Base-by-base conservation (phyloP, 2,113 vertebrate species). In the Heliornis fulica region DNA sequence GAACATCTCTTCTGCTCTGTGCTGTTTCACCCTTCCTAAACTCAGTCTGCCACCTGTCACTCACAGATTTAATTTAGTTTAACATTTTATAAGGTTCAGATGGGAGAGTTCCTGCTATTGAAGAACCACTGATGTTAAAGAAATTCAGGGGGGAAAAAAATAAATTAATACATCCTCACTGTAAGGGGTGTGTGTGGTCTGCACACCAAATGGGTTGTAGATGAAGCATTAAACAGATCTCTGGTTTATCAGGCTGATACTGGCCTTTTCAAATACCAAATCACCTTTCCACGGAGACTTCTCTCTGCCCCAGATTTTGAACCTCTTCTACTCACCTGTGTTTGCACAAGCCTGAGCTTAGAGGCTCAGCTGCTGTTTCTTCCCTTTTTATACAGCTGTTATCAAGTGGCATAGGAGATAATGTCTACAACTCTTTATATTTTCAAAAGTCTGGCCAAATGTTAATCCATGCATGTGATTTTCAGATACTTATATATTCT, bases 31-130 rank as follows among this genome's bases (percentile, higher is more conserved):
- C 78, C 80, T 88, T 93, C 13, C 74, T 15, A 77, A 84, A 34
- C 57, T 87, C 94, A 82, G 77, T 78, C 79, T 87, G 84, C 56
- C 83, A 93, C 85, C 74, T 94, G 80, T 74, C 89, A 85, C 50
- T 93, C 76, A 79, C 0, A 0, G 31, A 28, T 90, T 94, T 92
- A 70, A 75, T 78, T 84, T 54, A 65, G 43, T 75, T 94, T 43
- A 71, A 71, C 70, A 72, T 81, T 91, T 95, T 53, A 72, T 54
- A 60, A 59, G 36, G 51, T 56, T 78, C 79, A 89, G 11, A 60
- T 11, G 8, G 21, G 21, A 84, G 12, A 38, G 50, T 40, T 83
- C 38, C 69, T 36, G 15, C 36, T 43, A 56, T 23, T 53, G 31
- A 74, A 65, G 34, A 77, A 84, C 12, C 15, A 90, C 5, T 13